These are phyloP conservation scores for Apotomis turbidana DNA, from an alignment of 2,888 invertebrate genomes.

Conservation along the genomic window DNA sequence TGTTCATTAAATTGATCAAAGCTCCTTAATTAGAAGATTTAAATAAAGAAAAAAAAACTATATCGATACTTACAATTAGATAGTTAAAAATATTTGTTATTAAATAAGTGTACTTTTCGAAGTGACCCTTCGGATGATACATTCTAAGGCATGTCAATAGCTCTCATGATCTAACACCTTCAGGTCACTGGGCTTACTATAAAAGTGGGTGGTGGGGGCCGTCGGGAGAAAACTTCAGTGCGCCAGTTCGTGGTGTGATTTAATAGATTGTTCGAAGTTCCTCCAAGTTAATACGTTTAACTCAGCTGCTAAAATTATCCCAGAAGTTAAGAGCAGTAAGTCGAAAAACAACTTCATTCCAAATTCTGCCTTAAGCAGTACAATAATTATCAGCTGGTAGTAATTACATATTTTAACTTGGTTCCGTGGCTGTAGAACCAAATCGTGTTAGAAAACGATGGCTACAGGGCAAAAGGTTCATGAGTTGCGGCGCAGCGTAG, in stretches of 20 bases:
- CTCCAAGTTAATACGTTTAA: conserved; percentile 6
- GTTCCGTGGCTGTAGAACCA: too few species aligned
- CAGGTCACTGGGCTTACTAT: conserved; percentile 57
- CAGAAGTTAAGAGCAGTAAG: conserved; percentile 4
- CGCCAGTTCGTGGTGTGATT: conserved; percentile 34
- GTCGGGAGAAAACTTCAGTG: conserved; percentile 33
- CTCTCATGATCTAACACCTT: conserved; percentile 53
- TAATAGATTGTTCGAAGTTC: conserved; percentile 28
- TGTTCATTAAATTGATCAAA: too few species aligned
- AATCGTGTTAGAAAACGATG: too few species aligned
- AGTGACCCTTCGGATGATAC: conserved; percentile 4
- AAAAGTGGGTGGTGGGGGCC: conserved; percentile 39
- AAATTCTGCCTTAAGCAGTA: neutral
- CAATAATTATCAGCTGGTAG: too few species aligned
- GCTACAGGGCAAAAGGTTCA: too few species aligned
- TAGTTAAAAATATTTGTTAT: too few species aligned
- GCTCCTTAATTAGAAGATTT: too few species aligned
- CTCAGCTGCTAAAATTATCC: conserved; percentile 13
- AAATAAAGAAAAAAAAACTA: too few species aligned
- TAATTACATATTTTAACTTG: too few species aligned
- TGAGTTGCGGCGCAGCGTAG: too few species aligned
- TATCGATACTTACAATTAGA: too few species aligned
- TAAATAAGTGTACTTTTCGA: too few species aligned
- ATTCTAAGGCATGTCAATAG: conserved; percentile 54
- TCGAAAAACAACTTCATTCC: neutral